A percentile compares a stretch with the other conserved stretches of the same genome.
phyloP scores from a whole-genome alignment of 2,113 vertebrate genomes.

The Corythornis madagascariensis region DNA sequence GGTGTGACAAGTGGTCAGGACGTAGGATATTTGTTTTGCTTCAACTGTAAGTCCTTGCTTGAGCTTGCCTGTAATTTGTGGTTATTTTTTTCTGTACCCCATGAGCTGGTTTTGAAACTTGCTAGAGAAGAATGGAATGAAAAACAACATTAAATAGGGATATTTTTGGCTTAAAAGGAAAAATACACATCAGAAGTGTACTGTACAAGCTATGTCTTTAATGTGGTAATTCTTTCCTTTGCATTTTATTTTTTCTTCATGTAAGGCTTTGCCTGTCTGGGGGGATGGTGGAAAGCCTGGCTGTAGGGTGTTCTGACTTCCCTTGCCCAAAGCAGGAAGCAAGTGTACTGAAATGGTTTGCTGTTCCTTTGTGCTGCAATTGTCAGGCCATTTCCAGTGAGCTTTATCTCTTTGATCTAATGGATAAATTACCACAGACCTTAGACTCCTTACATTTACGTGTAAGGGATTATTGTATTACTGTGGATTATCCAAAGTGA shows the following conservation, averaged over 20 bases:
- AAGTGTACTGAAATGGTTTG: not conserved
- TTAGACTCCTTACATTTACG: not conserved
- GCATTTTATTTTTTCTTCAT: not conserved
- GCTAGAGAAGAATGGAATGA: not conserved
- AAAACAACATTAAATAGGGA: not conserved
- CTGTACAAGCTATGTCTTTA: accelerated
- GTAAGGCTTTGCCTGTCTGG: not conserved
- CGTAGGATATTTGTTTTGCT: not conserved
- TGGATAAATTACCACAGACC: not conserved
- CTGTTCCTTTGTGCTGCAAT: not conserved
- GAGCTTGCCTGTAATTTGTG: not conserved
- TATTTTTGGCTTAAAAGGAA: not conserved
- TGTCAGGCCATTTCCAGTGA: not conserved
- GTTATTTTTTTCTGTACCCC: not conserved
- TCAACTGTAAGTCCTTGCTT: accelerated
- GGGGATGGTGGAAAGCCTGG: not conserved
- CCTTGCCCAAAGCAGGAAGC: not conserved
- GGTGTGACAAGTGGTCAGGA: not conserved
- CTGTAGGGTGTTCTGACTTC: not conserved
- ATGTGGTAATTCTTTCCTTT: not conserved
- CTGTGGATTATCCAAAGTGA: not conserved
- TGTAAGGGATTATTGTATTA: not conserved
- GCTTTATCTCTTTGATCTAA: not conserved
- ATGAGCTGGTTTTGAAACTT: not conserved
- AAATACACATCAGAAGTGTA: not conserved